These are phyloP conservation scores for Channa striata DNA, from an alignment of 2,797 vertebrate species.

Conservation along the genomic window DNA sequence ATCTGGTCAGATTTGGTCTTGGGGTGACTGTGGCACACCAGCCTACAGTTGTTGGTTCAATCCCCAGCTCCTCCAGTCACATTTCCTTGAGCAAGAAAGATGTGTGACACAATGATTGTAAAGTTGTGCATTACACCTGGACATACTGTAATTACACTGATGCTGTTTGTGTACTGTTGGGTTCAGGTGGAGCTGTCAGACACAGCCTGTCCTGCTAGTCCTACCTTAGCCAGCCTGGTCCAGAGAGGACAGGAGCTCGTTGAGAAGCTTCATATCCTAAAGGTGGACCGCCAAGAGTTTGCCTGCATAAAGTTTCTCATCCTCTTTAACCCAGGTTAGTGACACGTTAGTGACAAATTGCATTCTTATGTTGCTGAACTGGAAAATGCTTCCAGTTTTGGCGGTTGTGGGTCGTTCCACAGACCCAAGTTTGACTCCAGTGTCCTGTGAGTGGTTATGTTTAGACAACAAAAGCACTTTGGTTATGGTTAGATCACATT, in stretches of 20 bases:
- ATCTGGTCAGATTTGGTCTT: no score
- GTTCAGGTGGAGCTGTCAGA: slow-evolving; percentile 87
- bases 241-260: slow-evolving; percentile 88
- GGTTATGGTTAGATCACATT: no score
- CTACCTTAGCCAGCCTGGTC: slow-evolving; percentile 85
- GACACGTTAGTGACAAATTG: not conserved
- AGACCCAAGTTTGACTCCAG: no score
- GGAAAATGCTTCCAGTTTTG: no score
- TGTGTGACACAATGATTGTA: not conserved
- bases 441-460: no score
- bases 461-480: no score
- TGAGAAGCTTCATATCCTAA: slow-evolving; percentile 84
- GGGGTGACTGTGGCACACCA: no score
- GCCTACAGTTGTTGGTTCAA: no score
- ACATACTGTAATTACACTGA: not conserved
- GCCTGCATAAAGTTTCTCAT: slow-evolving; percentile 94
- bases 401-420: no score
- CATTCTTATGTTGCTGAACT: no score
- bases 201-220: slow-evolving; percentile 81
- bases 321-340: slow-evolving; percentile 93
- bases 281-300: slow-evolving; percentile 90
- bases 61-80: no score
- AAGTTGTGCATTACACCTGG: no score
- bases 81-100: not conserved
- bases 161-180: slow-evolving; percentile 4